Evolutionary conservation across 2,113 vertebrate genomes (phyloP), one percentile per base, ranked within the genome.

Genomic region (Phalacrocorax aristotelis): DNA sequence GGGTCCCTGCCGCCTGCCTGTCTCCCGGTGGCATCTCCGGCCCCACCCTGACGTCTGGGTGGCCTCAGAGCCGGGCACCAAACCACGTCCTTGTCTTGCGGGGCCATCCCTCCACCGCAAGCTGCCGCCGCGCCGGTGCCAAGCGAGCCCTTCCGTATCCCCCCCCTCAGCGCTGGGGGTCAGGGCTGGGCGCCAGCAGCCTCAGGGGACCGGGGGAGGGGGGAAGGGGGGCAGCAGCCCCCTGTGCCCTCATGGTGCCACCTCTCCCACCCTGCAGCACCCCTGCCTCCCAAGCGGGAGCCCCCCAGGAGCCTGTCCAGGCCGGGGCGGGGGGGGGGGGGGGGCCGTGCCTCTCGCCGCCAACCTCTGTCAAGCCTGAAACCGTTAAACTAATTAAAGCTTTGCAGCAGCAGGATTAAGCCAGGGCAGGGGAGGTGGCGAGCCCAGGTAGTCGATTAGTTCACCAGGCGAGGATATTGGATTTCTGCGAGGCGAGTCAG

Each of bases 371-470:
- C 83, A 90, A 97, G 96, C 96, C 96, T 92, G 96, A 96, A 97
- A 96, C 97, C 96, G 97, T 95, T 97, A 96, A 97, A 97, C 97
- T 97, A 97, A 97, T 97, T 97, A 97, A 97, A 97, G 97, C 92
- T 97, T 96, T 97, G 95, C 96, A 95, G 96, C 95, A 89, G 94
- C 94, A 95, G 96, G 97, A 97, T 97, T 97, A 97, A 97, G 97
- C 57, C 96, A 81, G 38, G 38, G 38, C 38, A 38, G 38, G 38
- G 38, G 38, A 38, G 38, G 38, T 38, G 38, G 38, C 38, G 38
- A 38, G 38, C 38, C 38, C 38, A 38, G 38, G 38, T 38, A 38
- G 38, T 38, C 38, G 38, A 38, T 38, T 38, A 38, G 38, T 38
- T 38, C 38, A 38, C 38, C 38, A 38, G 38, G 38, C 38, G 38